Evolutionary conservation across 2,888 invertebrate genomes (phyloP).

Genomic region (Agriopis aurantiaria): DNA sequence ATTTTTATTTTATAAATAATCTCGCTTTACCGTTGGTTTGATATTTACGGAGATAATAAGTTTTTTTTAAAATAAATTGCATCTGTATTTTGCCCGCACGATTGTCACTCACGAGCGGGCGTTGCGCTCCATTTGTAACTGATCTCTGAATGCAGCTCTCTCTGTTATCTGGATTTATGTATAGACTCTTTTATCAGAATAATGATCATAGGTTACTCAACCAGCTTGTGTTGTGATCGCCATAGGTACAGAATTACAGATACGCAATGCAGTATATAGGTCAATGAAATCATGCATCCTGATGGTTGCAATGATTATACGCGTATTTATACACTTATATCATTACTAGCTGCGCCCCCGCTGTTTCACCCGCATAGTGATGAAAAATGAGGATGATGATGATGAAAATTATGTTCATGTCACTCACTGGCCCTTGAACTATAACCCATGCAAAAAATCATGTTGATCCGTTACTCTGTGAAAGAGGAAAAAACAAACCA

Average conservation of each 20-base stretch:
- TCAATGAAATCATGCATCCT: neutral
- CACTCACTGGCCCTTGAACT: too few relatives aligned
- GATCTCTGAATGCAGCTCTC: constrained; percentile 31
- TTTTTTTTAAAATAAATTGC: too few relatives aligned
- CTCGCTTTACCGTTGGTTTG: too few relatives aligned
- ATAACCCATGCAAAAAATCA: too few relatives aligned
- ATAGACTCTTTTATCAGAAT: constrained; percentile 1
- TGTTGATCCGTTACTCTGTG: too few relatives aligned
- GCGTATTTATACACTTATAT: neutral
- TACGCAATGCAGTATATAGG: constrained; percentile 1
- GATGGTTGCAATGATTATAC: neutral
- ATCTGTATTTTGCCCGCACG: constrained; percentile 16
- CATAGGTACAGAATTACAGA: neutral
- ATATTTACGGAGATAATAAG: too few relatives aligned
- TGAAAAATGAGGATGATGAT: too few relatives aligned
- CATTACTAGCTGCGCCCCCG: too few relatives aligned
- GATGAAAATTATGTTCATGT: too few relatives aligned
- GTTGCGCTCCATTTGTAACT: constrained; percentile 43
- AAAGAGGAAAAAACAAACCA: too few relatives aligned
- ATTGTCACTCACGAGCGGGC: constrained; percentile 31
- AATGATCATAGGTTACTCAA: neutral
- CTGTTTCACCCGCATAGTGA: too few relatives aligned
- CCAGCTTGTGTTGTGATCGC: neutral
- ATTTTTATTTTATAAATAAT: too few relatives aligned
- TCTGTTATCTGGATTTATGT: constrained; percentile 10